These are phyloP conservation scores for Loripinus fragilis DNA, from an alignment of 2,888 invertebrate genomes.

Conservation along the genomic window DNA sequence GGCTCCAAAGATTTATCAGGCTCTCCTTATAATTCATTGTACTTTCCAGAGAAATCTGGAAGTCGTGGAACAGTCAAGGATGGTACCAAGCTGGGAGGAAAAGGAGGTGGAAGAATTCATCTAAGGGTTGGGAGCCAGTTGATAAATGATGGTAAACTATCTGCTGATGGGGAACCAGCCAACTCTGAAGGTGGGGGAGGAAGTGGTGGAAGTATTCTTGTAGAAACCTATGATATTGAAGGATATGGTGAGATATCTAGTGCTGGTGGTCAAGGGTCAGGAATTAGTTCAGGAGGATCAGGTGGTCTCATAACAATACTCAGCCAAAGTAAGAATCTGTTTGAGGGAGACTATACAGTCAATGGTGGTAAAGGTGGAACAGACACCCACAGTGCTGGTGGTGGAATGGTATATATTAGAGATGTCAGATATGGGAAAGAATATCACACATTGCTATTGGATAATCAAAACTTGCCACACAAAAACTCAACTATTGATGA, in stretches of 20 bases:
- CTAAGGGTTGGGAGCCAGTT: slow-evolving; percentile 63
- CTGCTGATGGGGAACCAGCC: slow-evolving; percentile 65
- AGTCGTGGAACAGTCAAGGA: slow-evolving; percentile 57
- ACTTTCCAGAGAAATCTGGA: slow-evolving; percentile 64
- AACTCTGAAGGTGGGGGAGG: slow-evolving; percentile 68
- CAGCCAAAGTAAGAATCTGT: slow-evolving; percentile 54
- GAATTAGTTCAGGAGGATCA: slow-evolving; percentile 66
- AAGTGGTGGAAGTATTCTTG: slow-evolving; percentile 73
- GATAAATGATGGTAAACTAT: slow-evolving; percentile 70
- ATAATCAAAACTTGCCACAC: slow-evolving; percentile 59
- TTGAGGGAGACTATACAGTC: slow-evolving; percentile 61
- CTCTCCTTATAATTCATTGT: slow-evolving; percentile 69
- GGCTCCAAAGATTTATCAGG: slow-evolving; percentile 50
- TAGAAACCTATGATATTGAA: slow-evolving; percentile 63
- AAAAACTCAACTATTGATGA: slow-evolving; percentile 71
- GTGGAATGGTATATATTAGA: slow-evolving; percentile 71
- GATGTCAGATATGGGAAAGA: slow-evolving; percentile 58
- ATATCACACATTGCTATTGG: slow-evolving; percentile 64
- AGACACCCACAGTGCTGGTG: slow-evolving; percentile 58
- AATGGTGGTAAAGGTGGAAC: slow-evolving; percentile 62
- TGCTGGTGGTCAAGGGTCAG: slow-evolving; percentile 63
- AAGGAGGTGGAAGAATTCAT: slow-evolving; percentile 69
- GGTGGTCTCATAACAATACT: slow-evolving; percentile 70
- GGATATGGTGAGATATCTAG: slow-evolving; percentile 69
- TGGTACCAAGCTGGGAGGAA: slow-evolving; percentile 31